phyloP scores from a whole-genome alignment of 2,113 vertebrate species.

The Gavia stellata region DNA sequence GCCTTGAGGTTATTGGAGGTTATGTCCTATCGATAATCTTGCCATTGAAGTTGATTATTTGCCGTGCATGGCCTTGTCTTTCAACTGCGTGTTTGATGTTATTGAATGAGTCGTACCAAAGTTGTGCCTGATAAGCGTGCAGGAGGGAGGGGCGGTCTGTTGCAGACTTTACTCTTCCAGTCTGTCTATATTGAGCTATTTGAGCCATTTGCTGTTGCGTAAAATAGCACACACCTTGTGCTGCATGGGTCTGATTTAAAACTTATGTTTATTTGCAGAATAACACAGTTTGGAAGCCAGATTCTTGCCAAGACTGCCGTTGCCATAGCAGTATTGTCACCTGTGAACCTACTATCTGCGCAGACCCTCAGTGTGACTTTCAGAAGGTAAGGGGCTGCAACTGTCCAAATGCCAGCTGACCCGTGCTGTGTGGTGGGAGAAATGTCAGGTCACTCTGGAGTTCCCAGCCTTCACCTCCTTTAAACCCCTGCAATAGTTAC shows the following conservation, averaged over 20 bases:
- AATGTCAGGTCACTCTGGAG: neutral
- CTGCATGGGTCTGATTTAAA: neutral
- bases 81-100: neutral
- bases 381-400: conserved; percentile 74
- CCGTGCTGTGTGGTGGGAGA: neutral
- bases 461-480: neutral
- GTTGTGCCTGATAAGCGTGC: neutral
- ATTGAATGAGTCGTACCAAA: neutral
- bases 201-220: neutral
- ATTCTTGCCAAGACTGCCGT: conserved; percentile 84
- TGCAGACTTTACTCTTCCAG: neutral
- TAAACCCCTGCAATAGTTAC: neutral
- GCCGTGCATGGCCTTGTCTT: neutral
- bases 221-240: neutral
- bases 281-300: conserved; percentile 83
- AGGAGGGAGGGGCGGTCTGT: neutral
- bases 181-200: neutral
- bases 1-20: neutral
- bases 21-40: neutral
- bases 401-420: neutral
- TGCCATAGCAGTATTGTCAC: conserved; percentile 79
- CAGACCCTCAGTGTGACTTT: conserved; percentile 82
- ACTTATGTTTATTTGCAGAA: conserved; percentile 75
- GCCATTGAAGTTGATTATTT: neutral
- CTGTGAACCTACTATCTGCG: conserved; percentile 77